Conservation (phyloP, 1,140 invertebrate genomes). For the Diorhabda sublineata region DNA sequence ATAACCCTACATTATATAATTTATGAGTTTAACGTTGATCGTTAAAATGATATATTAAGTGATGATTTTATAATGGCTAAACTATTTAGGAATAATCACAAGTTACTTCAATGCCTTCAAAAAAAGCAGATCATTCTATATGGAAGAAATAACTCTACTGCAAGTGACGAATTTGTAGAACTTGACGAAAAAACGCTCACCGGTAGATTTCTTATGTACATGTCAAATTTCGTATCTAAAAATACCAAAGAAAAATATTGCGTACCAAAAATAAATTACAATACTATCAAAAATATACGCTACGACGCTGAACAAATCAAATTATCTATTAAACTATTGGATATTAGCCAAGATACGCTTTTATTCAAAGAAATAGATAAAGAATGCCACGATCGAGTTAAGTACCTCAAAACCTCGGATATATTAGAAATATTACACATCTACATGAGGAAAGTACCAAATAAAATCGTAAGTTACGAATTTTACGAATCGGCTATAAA, state of each 20-base stretch:
- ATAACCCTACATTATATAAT: too few species aligned
- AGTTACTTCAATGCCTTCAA: background rate
- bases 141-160: conserved; percentile 12
- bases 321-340: background rate
- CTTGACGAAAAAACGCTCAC: conserved; percentile 34
- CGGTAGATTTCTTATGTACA: conserved; percentile 22
- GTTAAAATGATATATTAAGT: too few species aligned
- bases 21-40: too few species aligned
- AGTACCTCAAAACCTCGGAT: conserved; percentile 24
- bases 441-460: conserved; percentile 32
- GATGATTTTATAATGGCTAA: background rate
- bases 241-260: background rate
- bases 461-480: conserved; percentile 32
- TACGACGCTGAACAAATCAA: conserved; percentile 7
- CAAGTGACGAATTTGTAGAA: conserved; percentile 25
- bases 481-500: conserved; percentile 36
- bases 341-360: background rate
- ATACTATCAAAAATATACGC: background rate
- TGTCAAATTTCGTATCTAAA: conserved; percentile 12
- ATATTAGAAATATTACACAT: conserved; percentile 34
- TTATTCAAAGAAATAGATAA: conserved; percentile 28
- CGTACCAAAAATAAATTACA: background rate
- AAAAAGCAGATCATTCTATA: background rate
- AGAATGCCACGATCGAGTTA: conserved; percentile 31
- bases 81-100: background rate